These are phyloP conservation scores for Tonatia bakeri DNA, from an alignment of 2,113 vertebrate genomes.

Conservation along the genomic window DNA sequence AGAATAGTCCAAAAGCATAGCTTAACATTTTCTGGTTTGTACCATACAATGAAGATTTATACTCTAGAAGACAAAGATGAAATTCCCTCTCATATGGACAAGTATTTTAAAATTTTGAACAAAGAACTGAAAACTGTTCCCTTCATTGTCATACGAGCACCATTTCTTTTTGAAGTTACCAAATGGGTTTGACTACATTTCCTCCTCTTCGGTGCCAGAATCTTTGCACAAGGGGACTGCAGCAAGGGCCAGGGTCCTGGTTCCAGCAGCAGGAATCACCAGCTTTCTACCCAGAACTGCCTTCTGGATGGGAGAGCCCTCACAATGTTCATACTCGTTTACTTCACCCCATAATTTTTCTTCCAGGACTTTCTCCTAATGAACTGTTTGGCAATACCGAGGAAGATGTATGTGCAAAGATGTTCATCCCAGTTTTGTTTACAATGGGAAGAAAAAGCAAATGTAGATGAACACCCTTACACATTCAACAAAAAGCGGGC, in stretches of 20 bases:
- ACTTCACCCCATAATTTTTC: background rate
- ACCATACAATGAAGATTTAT: background rate
- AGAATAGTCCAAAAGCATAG: background rate
- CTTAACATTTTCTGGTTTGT: background rate
- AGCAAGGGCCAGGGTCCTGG: background rate
- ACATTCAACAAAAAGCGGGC: background rate
- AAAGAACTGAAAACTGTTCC: background rate
- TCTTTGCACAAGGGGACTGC: accelerated
- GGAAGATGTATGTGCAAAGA: background rate
- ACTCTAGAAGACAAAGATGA: background rate
- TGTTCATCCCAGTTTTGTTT: background rate
- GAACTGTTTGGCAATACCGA: background rate
- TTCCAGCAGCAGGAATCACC: background rate
- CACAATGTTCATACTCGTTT: background rate
- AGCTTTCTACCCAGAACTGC: background rate
- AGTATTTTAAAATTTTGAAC: background rate
- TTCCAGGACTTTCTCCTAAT: background rate
- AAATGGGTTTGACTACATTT: background rate
- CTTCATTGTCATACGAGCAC: background rate
- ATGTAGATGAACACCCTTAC: background rate
- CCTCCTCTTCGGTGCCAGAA: background rate
- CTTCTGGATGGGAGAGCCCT: background rate
- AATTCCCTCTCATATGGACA: background rate
- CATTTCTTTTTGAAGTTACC: background rate
- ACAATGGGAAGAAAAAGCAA: background rate